These are phyloP conservation scores for Ammodytes marinus DNA, from an alignment of 2,113 vertebrate species.

Conservation along the genomic window DNA sequence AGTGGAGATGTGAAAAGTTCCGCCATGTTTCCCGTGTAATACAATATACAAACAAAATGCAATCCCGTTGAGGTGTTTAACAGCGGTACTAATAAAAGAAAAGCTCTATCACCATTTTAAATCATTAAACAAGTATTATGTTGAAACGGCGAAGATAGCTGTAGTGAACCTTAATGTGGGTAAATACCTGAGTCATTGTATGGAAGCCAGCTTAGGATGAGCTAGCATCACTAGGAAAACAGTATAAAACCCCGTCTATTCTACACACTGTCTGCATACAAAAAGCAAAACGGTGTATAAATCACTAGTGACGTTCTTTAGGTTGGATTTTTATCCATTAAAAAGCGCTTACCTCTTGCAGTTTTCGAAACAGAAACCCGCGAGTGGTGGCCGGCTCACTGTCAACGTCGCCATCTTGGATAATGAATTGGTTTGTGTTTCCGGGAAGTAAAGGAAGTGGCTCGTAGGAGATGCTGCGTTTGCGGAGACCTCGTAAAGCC, in stretches of 20 bases:
- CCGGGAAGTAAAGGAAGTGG: slow-evolving; percentile 74
- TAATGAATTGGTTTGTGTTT: slow-evolving; percentile 49
- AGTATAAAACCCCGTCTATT: not conserved
- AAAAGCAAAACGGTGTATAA: fast-evolving
- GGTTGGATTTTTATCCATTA: fast-evolving
- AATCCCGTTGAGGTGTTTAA: too few relatives aligned
- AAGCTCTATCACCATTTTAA: too few relatives aligned
- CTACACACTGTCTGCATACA: fast-evolving
- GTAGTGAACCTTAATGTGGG: fast-evolving
- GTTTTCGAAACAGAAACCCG: slow-evolving; percentile 94
- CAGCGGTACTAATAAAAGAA: too few relatives aligned
- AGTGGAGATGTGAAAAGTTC: too few relatives aligned
- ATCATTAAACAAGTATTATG: not conserved
- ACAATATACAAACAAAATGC: too few relatives aligned
- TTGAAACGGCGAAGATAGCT: not conserved
- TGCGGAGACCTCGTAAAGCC: too few relatives aligned
- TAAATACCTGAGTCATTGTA: slow-evolving; percentile 83
- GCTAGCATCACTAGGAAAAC: slow-evolving; percentile 26
- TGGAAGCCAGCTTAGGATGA: not conserved
- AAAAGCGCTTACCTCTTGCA: slow-evolving; percentile 86
- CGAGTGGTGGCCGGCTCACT: slow-evolving; percentile 69
- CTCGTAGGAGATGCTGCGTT: not conserved
- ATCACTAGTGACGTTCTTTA: fast-evolving
- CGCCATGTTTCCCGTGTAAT: too few relatives aligned
- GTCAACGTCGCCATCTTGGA: slow-evolving; percentile 89